Evolutionary conservation across 2,888 invertebrate genomes (phyloP).

Genomic region (Mesorhabditis belari): DNA sequence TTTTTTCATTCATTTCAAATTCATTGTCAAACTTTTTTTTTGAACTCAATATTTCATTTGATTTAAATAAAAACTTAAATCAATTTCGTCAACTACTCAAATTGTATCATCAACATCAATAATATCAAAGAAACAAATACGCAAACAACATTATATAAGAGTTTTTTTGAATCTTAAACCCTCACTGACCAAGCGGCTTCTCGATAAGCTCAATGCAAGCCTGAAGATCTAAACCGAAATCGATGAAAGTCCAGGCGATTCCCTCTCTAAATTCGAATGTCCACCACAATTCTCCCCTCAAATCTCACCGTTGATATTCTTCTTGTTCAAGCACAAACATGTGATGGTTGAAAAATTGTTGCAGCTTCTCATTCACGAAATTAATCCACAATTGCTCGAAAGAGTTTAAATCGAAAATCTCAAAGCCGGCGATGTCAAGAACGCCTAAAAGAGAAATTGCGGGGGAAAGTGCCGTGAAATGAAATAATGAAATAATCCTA

Average conservation of each 20-base stretch:
- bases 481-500: too few species aligned
- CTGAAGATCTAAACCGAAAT: slow-evolving; percentile 92
- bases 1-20: too few species aligned
- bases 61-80: too few species aligned
- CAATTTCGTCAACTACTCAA: too few species aligned
- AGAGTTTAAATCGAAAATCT: slow-evolving; percentile 62
- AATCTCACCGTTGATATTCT: slow-evolving; percentile 67
- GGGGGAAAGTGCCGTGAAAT: too few species aligned
- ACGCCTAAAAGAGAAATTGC: slow-evolving; percentile 65
- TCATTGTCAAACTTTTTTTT: too few species aligned
- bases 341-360: slow-evolving; percentile 61
- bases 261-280: slow-evolving; percentile 58
- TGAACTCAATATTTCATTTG: too few species aligned
- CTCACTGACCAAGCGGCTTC: slow-evolving; percentile 64
- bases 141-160: too few species aligned
- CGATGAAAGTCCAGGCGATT: slow-evolving; percentile 89
- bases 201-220: slow-evolving; percentile 92
- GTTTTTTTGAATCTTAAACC: background rate
- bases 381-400: slow-evolving; percentile 61
- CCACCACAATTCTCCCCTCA: background rate
- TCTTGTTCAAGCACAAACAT: slow-evolving; percentile 61
- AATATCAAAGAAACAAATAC: too few species aligned
- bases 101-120: too few species aligned
- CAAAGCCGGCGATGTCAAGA: slow-evolving; percentile 69
- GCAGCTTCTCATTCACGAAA: slow-evolving; percentile 60